Base-by-base conservation (phyloP, 2,113 vertebrate species). In the Trachemys scripta region DNA sequence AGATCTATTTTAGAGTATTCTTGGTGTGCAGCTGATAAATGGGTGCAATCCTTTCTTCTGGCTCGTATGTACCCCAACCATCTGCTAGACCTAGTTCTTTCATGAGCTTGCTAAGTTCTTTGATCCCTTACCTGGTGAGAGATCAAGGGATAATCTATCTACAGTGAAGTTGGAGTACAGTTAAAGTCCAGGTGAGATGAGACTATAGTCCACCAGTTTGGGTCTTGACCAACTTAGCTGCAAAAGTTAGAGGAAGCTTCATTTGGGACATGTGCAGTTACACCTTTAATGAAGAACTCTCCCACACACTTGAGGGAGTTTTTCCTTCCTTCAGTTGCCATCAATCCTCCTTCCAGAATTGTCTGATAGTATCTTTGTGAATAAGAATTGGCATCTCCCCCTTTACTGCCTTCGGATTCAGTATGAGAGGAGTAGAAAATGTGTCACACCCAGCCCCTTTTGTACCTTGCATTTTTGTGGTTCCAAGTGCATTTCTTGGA, bases 51-150 rank as follows among this genome's bases (percentile, higher is more conserved):
- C 45, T 90, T 87, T 56, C 35, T 65, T 96, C 59, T 90, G 51
- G 90, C 2, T 42, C 14, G 24, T 16, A 65, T 35, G 8, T 65
- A 85, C 80, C 87, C 85, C 16, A 69, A 0, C 2, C 42, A 38
- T 93, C 92, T 92, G 75, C 7, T 13, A 88, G 90, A 94, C 80
- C 45, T 87, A n/a, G 50, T 88, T 82, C 93, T 92, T 54, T 57
- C 38, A 95, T 5, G 31, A 84, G 80, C 95, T 82, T 90, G 51
- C 56, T 96, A 95, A 88, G 56, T 87, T 90, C 87, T 96, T 84
- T 85, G 80, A 90, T 88, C 78, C 80, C 83, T 80, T 7, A 42
- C 42, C n/a, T 72, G 59, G 53, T 25, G 92, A 85, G 8, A 56
- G 72, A 95, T 86, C 80, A 89, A 79, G 85, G 90, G 59, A 94